Evolutionary conservation across 2,888 invertebrate genomes (phyloP).

Genomic region (Mimachlamys varia): DNA sequence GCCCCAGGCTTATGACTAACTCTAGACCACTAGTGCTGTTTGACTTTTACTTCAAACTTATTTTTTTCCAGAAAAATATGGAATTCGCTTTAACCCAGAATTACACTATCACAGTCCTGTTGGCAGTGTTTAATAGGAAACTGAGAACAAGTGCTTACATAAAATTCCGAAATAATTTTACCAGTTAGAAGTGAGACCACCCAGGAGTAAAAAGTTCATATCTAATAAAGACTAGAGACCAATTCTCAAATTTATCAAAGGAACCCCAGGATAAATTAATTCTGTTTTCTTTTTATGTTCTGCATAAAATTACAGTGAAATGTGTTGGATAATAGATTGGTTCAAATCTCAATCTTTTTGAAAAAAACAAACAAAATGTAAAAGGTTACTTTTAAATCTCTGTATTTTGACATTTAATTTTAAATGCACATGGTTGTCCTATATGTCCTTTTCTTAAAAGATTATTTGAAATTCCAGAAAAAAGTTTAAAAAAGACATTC

Average conservation of each 20-base stretch:
- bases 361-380: background rate
- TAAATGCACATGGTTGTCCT: background rate
- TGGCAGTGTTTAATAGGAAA: background rate
- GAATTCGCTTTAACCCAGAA: background rate
- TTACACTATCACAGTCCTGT: background rate
- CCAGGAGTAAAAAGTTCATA: background rate
- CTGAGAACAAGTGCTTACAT: conserved; percentile 9
- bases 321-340: background rate
- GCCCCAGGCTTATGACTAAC: background rate
- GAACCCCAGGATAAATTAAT: conserved; percentile 2
- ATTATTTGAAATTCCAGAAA: background rate
- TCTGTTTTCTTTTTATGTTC: conserved; percentile 31
- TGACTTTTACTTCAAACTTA: background rate
- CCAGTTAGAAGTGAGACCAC: background rate
- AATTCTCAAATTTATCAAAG: background rate
- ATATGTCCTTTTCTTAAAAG: background rate
- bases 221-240: background rate
- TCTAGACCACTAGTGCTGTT: background rate
- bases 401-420: background rate
- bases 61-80: background rate
- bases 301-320: conserved; percentile 3
- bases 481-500: too few species aligned
- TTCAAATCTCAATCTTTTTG: background rate
- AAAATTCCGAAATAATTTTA: background rate
- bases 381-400: background rate